These are phyloP conservation scores for Podarcis raffonei DNA, from an alignment of 2,113 vertebrate genomes.

Conservation along the genomic window DNA sequence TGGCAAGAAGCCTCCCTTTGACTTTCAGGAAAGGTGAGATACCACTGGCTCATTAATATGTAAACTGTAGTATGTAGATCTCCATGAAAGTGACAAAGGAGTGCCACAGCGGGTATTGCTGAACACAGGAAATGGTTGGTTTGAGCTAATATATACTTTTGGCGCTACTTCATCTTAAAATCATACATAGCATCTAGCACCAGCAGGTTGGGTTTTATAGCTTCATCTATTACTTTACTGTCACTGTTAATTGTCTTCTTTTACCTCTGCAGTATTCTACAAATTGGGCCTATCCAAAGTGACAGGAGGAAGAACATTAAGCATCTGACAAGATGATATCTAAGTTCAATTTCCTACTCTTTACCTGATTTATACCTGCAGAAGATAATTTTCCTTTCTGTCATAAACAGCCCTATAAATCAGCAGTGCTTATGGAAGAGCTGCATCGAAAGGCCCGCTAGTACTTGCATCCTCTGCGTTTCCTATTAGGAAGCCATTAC, in stretches of 20 bases:
- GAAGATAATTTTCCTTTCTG: conserved; percentile 99
- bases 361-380: conserved; percentile 99
- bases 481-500: conserved; percentile 99
- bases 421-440: conserved; percentile 98
- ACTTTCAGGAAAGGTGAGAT: conserved; percentile 85
- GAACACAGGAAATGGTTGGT: conserved; percentile 85
- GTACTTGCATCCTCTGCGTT: conserved; percentile 95
- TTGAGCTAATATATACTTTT: conserved; percentile 89
- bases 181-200: conserved; percentile 98
- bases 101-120: conserved; percentile 83
- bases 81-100: conserved; percentile 87
- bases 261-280: conserved; percentile 99
- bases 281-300: conserved; percentile 99
- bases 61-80: conserved; percentile 83
- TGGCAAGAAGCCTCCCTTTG: conserved; percentile 70
- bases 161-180: conserved; percentile 97
- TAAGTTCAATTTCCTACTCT: conserved; percentile 99
- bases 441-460: conserved; percentile 88
- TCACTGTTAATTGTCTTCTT: conserved; percentile 99
- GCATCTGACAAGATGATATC: conserved; percentile 99
- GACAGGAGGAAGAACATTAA: conserved; percentile 99
- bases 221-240: conserved; percentile 99
- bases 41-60: conserved; percentile 86
- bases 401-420: conserved; percentile 99
- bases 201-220: conserved; percentile 98